Percentiles rank a stretch among this genome's conserved stretches.
Evolutionary conservation across 2,797 vertebrate genomes (phyloP).

Genomic region (Sciurus vulgaris): DNA sequence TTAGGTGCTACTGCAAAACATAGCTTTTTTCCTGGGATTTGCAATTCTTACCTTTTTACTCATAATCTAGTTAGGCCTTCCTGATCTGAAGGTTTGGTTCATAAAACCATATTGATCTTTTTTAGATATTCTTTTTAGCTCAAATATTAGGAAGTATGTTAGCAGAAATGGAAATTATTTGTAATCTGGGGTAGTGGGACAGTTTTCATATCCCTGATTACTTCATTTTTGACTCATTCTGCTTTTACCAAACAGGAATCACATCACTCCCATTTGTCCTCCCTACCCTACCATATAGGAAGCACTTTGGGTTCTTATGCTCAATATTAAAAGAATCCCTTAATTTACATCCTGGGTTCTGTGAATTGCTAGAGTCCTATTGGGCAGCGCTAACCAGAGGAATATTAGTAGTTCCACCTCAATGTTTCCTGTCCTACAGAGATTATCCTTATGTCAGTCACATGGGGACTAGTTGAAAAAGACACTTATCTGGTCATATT

Average conservation of each 20-base stretch:
- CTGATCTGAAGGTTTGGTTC: conserved; percentile 30
- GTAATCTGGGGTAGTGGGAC: background rate
- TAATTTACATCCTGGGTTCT: background rate
- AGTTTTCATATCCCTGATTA: background rate
- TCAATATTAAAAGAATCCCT: conserved; percentile 38
- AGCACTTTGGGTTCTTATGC: background rate
- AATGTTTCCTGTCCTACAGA: conserved; percentile 21
- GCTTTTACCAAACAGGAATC: background rate
- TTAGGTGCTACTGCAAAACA: background rate
- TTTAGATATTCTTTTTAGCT: conserved; percentile 27
- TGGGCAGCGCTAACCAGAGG: background rate
- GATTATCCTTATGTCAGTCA: background rate
- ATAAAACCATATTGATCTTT: conserved; percentile 46
- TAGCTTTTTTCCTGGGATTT: background rate
- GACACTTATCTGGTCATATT: background rate
- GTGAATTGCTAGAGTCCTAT: background rate
- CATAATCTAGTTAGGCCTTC: conserved; percentile 47
- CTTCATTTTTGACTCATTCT: conserved; percentile 12
- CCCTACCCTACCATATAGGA: background rate
- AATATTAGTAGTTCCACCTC: background rate
- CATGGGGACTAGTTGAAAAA: background rate
- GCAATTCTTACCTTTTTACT: conserved; percentile 11
- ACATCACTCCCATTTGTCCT: conserved; percentile 25
- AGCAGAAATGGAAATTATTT: background rate
- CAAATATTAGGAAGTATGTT: conserved; percentile 39